phyloP scores from a whole-genome alignment of 2,888 invertebrate species.

The Andrena haemorrhoa region DNA sequence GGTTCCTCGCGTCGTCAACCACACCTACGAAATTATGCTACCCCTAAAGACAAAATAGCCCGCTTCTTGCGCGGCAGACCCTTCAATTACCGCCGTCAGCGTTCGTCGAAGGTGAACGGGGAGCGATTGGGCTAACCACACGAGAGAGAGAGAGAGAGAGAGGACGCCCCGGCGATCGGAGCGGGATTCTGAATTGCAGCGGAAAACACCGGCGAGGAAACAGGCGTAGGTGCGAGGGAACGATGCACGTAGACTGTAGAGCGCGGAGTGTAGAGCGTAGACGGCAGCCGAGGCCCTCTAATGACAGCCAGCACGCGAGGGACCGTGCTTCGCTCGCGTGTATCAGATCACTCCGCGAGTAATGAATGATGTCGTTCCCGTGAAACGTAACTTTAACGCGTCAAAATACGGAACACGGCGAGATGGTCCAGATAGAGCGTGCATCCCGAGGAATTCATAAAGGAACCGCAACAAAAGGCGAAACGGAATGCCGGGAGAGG shows the following conservation, averaged over 20 bases:
- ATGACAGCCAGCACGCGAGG: conserved; percentile 73
- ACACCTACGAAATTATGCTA: conserved; percentile 14
- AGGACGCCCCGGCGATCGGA: conserved; percentile 17
- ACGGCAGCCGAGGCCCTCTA: conserved; percentile 52
- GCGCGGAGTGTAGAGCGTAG: too few relatives aligned
- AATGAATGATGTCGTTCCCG: conserved; percentile 23
- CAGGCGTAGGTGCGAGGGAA: conserved; percentile 48
- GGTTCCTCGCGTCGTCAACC: conserved; percentile 18
- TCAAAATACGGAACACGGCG: too few relatives aligned
- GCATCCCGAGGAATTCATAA: neutral
- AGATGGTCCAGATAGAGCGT: neutral
- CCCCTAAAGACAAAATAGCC: conserved; percentile 24
- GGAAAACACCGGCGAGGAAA: conserved; percentile 41
- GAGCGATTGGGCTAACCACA: conserved; percentile 15
- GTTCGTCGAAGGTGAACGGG: conserved; percentile 16
- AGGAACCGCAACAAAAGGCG: conserved; percentile 37
- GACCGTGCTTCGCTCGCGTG: conserved; percentile 52
- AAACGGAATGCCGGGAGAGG: conserved; percentile 28
- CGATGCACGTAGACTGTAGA: conserved; percentile 19
- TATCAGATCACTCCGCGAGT: conserved; percentile 18
- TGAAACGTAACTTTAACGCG: conserved; percentile 56
- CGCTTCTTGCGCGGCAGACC: conserved; percentile 24
- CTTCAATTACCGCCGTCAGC: conserved; percentile 40
- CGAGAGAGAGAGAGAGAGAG: neutral
- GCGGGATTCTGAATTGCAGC: conserved; percentile 47